phyloP scores from a whole-genome alignment of 2,113 vertebrate species.

The Rhinoderma darwinii region DNA sequence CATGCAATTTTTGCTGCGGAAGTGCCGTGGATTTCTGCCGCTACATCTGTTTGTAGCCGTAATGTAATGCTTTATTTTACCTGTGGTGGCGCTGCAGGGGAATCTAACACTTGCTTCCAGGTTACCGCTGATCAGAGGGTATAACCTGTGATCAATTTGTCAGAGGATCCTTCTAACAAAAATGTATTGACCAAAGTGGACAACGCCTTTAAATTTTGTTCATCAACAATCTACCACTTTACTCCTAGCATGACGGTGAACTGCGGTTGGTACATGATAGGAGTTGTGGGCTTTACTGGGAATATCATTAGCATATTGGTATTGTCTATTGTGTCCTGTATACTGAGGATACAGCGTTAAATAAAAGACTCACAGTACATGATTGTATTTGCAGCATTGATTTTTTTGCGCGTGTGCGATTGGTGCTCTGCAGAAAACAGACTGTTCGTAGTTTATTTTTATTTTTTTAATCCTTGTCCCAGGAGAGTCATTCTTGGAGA shows the following conservation, averaged over 20 bases:
- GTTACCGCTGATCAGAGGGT: background rate
- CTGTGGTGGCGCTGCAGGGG: background rate
- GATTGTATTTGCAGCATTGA: background rate
- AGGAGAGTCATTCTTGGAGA: constrained; percentile 2
- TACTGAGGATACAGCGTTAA: too few species aligned
- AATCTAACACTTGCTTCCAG: background rate
- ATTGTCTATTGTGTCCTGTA: too few species aligned
- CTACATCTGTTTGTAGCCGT: too few species aligned
- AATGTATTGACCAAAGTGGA: too few species aligned
- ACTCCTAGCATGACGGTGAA: too few species aligned
- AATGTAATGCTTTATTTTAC: background rate
- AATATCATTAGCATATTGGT: too few species aligned
- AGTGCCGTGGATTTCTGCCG: too few species aligned
- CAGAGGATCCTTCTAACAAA: too few species aligned
- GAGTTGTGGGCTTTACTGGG: background rate
- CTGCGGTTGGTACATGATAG: background rate
- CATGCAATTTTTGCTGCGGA: too few species aligned
- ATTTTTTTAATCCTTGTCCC: constrained; percentile 37
- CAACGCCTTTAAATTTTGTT: too few species aligned
- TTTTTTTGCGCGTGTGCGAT: background rate
- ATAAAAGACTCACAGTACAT: background rate
- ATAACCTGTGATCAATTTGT: too few species aligned
- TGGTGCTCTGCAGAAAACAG: constrained; percentile 8
- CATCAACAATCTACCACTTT: too few species aligned
- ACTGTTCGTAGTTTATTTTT: constrained; percentile 15